Percentiles rank a stretch among this genome's conserved stretches.
Conservation (phyloP, 53 echinoderm and acorn worm genomes). For the Paracentrotus lividus region DNA sequence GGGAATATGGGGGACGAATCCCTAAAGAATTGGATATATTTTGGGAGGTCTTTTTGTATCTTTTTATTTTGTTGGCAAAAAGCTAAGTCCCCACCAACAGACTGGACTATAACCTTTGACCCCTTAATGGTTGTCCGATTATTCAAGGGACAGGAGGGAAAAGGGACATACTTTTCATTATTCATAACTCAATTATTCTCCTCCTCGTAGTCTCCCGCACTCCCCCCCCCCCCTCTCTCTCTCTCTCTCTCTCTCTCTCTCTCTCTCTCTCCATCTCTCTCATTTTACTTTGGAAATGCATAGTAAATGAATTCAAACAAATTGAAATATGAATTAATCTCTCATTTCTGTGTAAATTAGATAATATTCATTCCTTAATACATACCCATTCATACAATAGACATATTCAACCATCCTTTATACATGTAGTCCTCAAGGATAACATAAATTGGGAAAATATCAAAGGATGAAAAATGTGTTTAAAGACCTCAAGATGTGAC, state of each 20-base stretch:
- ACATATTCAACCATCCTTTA: no score
- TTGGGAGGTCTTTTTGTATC: constrained; percentile 1
- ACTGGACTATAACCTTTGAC: constrained; percentile 41
- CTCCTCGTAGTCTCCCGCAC: neutral
- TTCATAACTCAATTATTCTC: constrained; percentile 5
- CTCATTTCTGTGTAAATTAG: no score
- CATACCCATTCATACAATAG: no score
- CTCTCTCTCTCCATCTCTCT: neutral
- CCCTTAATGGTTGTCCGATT: constrained; percentile 41
- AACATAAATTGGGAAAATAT: no score
- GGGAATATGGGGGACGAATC: constrained; percentile 34
- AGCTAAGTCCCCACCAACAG: neutral
- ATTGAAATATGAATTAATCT: no score
- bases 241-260: neutral
- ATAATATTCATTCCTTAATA: no score
- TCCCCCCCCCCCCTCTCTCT: neutral
- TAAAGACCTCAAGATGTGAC: no score
- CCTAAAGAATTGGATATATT: neutral
- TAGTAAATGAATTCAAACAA: no score
- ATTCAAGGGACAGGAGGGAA: constrained; percentile 6
- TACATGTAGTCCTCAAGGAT: no score
- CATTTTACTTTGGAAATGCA: no score
- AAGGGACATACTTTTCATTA: neutral
- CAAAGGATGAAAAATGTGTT: no score
- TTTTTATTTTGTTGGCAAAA: neutral